phyloP scores from a whole-genome alignment of 2,888 invertebrate genomes.

The Cerastis rubricosa region DNA sequence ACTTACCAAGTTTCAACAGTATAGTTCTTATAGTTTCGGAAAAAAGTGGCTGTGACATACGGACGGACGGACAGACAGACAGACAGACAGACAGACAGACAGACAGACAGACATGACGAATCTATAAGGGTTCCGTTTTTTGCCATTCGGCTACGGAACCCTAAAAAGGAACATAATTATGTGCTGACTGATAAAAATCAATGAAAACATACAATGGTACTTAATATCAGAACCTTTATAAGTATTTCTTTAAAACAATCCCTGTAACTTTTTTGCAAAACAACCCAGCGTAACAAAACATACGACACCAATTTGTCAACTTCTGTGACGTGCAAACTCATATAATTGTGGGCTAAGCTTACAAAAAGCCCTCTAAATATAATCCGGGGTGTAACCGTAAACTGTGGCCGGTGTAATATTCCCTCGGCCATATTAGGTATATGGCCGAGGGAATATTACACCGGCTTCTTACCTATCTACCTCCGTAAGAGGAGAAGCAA shows the following conservation, averaged over 20 bases:
- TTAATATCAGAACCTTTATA: not conserved
- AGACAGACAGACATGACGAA: too few species aligned
- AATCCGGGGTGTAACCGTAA: constrained; percentile 60
- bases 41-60: too few species aligned
- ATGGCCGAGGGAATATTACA: constrained; percentile 58
- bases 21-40: too few species aligned
- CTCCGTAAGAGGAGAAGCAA: constrained; percentile 56
- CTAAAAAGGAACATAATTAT: too few species aligned
- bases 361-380: constrained; percentile 63
- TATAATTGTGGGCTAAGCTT: constrained; percentile 59
- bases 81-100: too few species aligned
- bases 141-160: too few species aligned
- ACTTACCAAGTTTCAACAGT: too few species aligned
- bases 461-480: constrained; percentile 32
- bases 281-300: constrained; percentile 34
- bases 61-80: too few species aligned
- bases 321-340: constrained; percentile 48
- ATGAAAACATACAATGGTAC: not conserved
- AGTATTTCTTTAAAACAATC: not conserved
- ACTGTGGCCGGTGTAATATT: constrained; percentile 61
- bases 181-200: not conserved
- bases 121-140: too few species aligned
- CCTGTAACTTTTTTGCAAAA: constrained; percentile 11
- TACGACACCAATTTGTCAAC: constrained; percentile 53
- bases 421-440: constrained; percentile 33